A percentile compares a stretch with the other conserved stretches of the same genome.
Evolutionary conservation across 1,140 invertebrate genomes (phyloP).

Genomic region (Triops cancriformis): DNA sequence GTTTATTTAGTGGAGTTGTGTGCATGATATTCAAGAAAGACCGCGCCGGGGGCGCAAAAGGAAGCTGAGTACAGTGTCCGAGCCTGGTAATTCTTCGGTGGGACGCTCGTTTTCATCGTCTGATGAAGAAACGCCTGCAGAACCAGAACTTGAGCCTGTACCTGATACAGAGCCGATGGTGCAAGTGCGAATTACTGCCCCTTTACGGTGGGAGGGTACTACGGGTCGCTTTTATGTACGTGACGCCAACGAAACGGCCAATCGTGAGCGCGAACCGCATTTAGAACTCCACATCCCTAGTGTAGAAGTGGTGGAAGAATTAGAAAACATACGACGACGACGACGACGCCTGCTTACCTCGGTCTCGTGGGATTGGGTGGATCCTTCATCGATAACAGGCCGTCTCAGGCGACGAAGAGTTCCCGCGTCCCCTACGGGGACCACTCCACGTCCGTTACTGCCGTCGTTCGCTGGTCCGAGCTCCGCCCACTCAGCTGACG

Average conservation of each 20-base stretch:
- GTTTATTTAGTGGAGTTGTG: slow-evolving; percentile 69
- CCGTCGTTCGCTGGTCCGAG: slow-evolving; percentile 1
- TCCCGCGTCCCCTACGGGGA: not conserved
- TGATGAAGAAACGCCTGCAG: not conserved
- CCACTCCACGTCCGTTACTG: not conserved
- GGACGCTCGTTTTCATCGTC: not conserved
- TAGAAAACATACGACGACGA: slow-evolving; percentile 21
- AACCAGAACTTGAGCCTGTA: not conserved
- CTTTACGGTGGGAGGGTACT: slow-evolving; percentile 22
- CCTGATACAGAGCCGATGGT: not conserved
- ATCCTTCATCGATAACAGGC: not conserved
- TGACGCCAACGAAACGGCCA: slow-evolving; percentile 7
- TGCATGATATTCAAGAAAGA: slow-evolving; percentile 77
- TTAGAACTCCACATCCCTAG: slow-evolving; percentile 29
- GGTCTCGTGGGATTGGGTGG: not conserved
- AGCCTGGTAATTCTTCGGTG: not conserved
- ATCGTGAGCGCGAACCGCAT: slow-evolving; percentile 19
- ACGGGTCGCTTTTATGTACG: slow-evolving; percentile 6
- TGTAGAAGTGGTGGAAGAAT: slow-evolving; percentile 25
- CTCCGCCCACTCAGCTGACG: not conserved
- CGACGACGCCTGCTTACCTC: slow-evolving; percentile 16
- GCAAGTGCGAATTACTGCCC: slow-evolving; percentile 27
- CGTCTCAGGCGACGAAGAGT: not conserved
- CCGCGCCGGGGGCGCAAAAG: not conserved
- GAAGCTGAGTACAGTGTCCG: not conserved